These are phyloP conservation scores for Bombus superbus DNA, from an alignment of 1,140 invertebrate genomes.

Conservation along the genomic window DNA sequence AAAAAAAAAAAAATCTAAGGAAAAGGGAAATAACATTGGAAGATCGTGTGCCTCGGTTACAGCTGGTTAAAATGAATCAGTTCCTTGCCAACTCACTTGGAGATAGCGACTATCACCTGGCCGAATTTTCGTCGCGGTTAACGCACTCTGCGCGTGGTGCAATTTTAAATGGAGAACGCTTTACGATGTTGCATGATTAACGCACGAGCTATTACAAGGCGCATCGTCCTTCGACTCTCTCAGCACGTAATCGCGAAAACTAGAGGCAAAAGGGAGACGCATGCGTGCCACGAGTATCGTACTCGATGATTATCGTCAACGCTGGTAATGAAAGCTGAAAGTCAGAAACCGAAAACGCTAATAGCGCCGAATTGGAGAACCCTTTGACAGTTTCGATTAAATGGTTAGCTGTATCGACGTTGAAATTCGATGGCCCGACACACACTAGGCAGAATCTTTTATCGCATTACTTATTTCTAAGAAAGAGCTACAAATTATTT, in stretches of 20 bases:
- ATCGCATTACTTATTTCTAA: not conserved
- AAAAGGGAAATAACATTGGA: not conserved
- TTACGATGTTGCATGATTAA: conserved; percentile 46
- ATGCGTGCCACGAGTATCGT: not conserved
- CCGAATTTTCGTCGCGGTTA: conserved; percentile 18
- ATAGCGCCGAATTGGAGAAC: conserved; percentile 54
- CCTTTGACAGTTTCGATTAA: not conserved
- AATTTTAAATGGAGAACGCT: conserved; percentile 46
- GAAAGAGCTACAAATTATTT: too few species aligned
- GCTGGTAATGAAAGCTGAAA: conserved; percentile 21
- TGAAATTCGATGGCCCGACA: not conserved
- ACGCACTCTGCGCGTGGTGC: not conserved
- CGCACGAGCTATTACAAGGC: conserved; percentile 37
- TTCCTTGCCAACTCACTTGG: not conserved
- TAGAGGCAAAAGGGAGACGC: not conserved
- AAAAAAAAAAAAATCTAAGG: too few species aligned
- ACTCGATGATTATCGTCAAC: conserved; percentile 26
- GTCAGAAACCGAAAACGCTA: conserved; percentile 57
- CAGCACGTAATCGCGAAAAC: conserved; percentile 10
- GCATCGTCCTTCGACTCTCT: not conserved
- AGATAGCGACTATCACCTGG: not conserved
- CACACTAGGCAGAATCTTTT: not conserved
- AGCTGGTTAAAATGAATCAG: not conserved
- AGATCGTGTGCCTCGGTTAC: not conserved
- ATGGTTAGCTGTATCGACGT: not conserved